These are phyloP conservation scores for Morus bassanus DNA, from an alignment of 2,797 vertebrate genomes.

Conservation along the genomic window DNA sequence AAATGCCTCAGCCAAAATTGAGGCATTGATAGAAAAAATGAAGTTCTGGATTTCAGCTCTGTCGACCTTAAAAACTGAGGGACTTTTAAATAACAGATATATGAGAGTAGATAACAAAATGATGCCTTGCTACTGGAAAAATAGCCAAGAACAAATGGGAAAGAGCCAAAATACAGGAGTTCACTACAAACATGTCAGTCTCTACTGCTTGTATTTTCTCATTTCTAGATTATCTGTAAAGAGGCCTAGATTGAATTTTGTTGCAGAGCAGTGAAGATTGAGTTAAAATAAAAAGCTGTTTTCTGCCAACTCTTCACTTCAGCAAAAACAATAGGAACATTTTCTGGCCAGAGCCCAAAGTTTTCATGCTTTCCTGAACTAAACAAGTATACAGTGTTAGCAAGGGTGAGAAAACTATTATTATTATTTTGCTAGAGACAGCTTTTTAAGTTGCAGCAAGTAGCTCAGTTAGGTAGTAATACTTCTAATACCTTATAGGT, in stretches of 20 bases:
- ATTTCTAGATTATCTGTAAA: not conserved
- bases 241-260: not conserved
- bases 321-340: slow-evolving; percentile 30
- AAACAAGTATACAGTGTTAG: not conserved
- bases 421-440: not conserved
- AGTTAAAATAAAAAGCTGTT: slow-evolving; percentile 18
- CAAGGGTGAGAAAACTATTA: not conserved
- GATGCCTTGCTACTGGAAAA: not conserved
- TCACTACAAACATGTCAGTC: not conserved
- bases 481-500: not conserved
- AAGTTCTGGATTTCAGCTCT: not conserved
- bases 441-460: not conserved
- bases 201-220: not conserved
- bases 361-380: slow-evolving; percentile 9
- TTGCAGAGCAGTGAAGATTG: not conserved
- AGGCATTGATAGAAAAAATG: not conserved
- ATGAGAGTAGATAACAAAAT: not conserved
- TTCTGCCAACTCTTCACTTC: not conserved
- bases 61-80: not conserved
- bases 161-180: not conserved
- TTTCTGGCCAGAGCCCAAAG: not conserved
- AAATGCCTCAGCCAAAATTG: not conserved
- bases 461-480: not conserved
- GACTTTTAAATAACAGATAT: not conserved
- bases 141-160: not conserved